A percentile compares a stretch with the other conserved stretches of the same genome.
Conservation (phyloP, 1,140 invertebrate species). For the Zaprionus inermis region DNA sequence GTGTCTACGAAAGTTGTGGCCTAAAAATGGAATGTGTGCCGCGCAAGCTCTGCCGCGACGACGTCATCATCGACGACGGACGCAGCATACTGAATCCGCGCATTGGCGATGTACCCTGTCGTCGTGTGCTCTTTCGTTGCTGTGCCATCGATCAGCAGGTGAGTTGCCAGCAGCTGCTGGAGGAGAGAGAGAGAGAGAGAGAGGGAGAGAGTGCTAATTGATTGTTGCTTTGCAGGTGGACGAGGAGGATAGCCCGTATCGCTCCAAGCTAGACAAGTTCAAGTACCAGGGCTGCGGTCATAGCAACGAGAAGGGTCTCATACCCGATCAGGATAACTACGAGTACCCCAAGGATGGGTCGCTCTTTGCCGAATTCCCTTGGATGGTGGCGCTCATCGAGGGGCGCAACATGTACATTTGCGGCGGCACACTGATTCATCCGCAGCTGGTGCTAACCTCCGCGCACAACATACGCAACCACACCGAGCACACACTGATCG, state of each 20-base stretch:
- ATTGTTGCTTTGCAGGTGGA: conserved; percentile 24
- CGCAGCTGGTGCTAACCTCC: conserved; percentile 87
- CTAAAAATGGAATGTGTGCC: conserved; percentile 65
- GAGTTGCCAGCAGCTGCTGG: not conserved
- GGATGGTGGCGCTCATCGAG: conserved; percentile 91
- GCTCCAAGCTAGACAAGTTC: conserved; percentile 35
- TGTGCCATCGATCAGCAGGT: conserved; percentile 56
- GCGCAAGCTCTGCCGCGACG: conserved; percentile 51
- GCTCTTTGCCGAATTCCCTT: conserved; percentile 88
- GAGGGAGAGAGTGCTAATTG: not conserved
- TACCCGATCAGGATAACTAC: conserved; percentile 88
- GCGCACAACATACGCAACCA: conserved; percentile 86
- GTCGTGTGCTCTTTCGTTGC: conserved; percentile 48
- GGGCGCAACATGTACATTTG: conserved; percentile 86
- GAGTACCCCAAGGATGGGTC: conserved; percentile 85
- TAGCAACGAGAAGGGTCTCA: conserved; percentile 88
- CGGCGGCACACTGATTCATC: conserved; percentile 88
- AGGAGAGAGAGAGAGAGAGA: not conserved
- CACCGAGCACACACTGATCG: conserved; percentile 59
- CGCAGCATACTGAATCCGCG: conserved; percentile 54
- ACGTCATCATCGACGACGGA: conserved; percentile 58
- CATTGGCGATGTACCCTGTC: conserved; percentile 41
- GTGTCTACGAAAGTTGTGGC: conserved; percentile 60
- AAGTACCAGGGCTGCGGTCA: conserved; percentile 87
- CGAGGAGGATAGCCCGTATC: conserved; percentile 48